Evolutionary conservation across 2,888 invertebrate species (phyloP).

Genomic region (Phengaris arion): DNA sequence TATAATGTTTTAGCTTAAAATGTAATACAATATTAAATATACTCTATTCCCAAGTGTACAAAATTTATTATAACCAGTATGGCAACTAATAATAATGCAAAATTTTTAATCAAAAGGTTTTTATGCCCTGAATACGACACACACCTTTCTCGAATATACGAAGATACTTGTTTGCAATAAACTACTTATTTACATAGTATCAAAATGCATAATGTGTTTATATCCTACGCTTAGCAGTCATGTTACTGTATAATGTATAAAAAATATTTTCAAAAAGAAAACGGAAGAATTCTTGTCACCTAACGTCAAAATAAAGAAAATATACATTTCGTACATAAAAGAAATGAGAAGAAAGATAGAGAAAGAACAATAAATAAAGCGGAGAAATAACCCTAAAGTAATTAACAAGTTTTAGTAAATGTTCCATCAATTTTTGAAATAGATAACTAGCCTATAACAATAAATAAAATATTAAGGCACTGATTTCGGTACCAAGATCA

Average conservation of each 20-base stretch:
- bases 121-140: background rate
- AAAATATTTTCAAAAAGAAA: conserved; percentile 14
- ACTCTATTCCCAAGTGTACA: background rate
- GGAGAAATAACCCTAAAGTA: conserved; percentile 40
- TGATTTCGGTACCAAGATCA: conserved; percentile 75
- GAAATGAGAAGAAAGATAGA: conserved; percentile 7
- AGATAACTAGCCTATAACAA: conserved; percentile 73
- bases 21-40: background rate
- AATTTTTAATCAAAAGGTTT: background rate
- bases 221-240: background rate
- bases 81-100: conserved; percentile 10
- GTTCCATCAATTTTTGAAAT: conserved; percentile 69
- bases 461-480: conserved; percentile 79
- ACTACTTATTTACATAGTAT: background rate
- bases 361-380: conserved; percentile 38
- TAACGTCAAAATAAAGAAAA: conserved; percentile 13
- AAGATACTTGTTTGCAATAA: background rate
- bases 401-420: conserved; percentile 57
- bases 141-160: background rate
- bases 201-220: background rate
- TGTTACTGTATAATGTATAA: background rate
- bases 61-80: background rate
- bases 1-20: background rate
- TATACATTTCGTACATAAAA: conserved; percentile 6
- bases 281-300: background rate